A percentile compares a stretch with the other conserved stretches of the same genome.
Evolutionary conservation across 2,797 vertebrate species (phyloP).

Genomic region (Naso thynnoides): DNA sequence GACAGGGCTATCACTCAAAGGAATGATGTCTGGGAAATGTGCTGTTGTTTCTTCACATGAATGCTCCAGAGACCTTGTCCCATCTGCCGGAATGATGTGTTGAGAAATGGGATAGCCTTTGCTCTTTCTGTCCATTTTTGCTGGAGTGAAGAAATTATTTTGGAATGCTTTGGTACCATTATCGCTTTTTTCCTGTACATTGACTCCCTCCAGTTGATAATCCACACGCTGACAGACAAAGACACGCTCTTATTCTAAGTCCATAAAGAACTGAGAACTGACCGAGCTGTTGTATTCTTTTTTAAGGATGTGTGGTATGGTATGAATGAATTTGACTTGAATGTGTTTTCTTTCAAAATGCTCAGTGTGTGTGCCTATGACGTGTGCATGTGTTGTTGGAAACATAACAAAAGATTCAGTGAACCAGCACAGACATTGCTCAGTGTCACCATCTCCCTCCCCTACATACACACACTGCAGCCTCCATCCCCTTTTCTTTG

Average conservation of each 20-base stretch:
- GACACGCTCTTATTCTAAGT: neutral
- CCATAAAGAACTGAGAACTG: conserved; percentile 7
- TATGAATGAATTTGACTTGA: neutral
- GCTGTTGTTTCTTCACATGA: conserved; percentile 72
- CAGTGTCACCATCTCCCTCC: conserved; percentile 68
- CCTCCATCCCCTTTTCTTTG: conserved; percentile 48
- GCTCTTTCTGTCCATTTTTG: conserved; percentile 56
- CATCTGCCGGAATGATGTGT: conserved; percentile 61
- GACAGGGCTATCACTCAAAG: conserved; percentile 49
- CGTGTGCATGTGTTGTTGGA: conserved; percentile 44
- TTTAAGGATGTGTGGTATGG: neutral
- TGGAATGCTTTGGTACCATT: conserved; percentile 40
- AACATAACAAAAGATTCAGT: conserved; percentile 79
- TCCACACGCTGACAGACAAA: conserved; percentile 29
- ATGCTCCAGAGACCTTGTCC: conserved; percentile 52
- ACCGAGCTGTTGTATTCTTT: neutral
- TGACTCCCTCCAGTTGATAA: conserved; percentile 26
- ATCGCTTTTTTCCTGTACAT: conserved; percentile 14
- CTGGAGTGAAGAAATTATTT: conserved; percentile 39
- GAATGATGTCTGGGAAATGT: conserved; percentile 56
- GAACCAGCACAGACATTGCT: conserved; percentile 71
- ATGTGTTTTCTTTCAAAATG: conserved; percentile 7
- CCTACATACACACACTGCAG: conserved; percentile 50
- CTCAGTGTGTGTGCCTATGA: conserved; percentile 9
- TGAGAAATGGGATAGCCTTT: conserved; percentile 61